Evolutionary conservation across 1,140 invertebrate genomes (phyloP), one percentile per base, ranked within the genome.

Genomic region (Caenorhabditis elegans): DNA sequence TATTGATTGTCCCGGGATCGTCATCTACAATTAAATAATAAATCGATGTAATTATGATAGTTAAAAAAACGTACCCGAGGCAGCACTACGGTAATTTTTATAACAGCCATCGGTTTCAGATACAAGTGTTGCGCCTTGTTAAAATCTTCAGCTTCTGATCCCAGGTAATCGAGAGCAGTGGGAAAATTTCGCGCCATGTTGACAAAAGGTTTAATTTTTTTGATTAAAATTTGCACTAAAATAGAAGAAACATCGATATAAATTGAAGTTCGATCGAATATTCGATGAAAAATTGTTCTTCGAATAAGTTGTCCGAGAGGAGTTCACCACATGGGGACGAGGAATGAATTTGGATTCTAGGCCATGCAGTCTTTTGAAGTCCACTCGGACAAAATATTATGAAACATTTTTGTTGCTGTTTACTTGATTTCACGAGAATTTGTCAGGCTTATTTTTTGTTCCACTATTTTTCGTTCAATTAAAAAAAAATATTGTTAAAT

Each of bases 1-100:
- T 34, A 83, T 76, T 24, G 82, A 83, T 53, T 83, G 82, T 4
- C 82, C 82, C 2, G 76, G 53, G 15, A 51, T 77, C 36, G 76
- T 83, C 53, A 83, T 53, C 82, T 83, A 39, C 19, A 82, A 51
- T 31, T 22, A 2, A 48, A 3, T 11, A 28, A 43, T 17, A 48
- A 28, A 48, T 2, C 19, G 8, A 19, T 22, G 6, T 1, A 46
- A 2, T 46, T 55, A 19, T 55, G 0, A 24, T 2, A 3, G 1
- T 15, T 26, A 26, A 26, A 15, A 46, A 31, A 70, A 78, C 76
- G 0, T 17, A 83, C 82, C 43, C 53, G 39, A 1, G 82, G 82
- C n/a, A 83, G 34, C 36, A 48, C 43, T 4, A 83, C 77, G 0
- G 39, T 70, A 26, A 83, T 83, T 49, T 78, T 47, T 10, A 77